A percentile compares a stretch with the other conserved stretches of the same genome.
Conservation (phyloP, 2,888 invertebrate species). For the Drosophila subsilvestris region DNA sequence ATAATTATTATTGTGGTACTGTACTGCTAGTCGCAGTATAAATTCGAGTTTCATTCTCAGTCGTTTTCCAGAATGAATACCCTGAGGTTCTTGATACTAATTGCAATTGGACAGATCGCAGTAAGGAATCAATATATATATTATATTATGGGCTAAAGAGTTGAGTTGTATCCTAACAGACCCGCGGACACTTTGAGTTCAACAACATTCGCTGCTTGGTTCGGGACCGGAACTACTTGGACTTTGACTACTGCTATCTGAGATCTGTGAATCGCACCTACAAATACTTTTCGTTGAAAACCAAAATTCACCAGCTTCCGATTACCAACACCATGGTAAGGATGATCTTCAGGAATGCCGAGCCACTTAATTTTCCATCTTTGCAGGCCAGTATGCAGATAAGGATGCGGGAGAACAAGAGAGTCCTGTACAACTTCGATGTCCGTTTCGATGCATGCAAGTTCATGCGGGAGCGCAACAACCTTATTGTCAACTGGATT, state of each 20-base stretch:
- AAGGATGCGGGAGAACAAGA: slow-evolving; percentile 35
- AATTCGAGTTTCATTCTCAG: background rate
- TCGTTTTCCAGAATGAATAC: slow-evolving; percentile 16
- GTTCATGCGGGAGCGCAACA: slow-evolving; percentile 41
- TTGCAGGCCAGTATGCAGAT: slow-evolving; percentile 27
- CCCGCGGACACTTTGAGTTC: slow-evolving; percentile 46
- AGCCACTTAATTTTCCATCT: background rate
- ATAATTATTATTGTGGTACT: background rate
- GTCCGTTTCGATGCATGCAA: slow-evolving; percentile 38
- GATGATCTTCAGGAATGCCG: background rate
- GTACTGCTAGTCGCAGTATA: background rate
- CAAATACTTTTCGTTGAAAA: slow-evolving; percentile 45
- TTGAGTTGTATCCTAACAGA: slow-evolving; percentile 21
- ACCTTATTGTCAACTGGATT: slow-evolving; percentile 31
- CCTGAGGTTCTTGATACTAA: slow-evolving; percentile 5
- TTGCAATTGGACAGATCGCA: slow-evolving; percentile 11
- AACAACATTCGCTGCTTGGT: slow-evolving; percentile 47
- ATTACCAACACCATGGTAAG: slow-evolving; percentile 36
- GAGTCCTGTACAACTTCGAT: slow-evolving; percentile 26
- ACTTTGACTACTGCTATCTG: slow-evolving; percentile 47
- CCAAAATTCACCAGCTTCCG: slow-evolving; percentile 14
- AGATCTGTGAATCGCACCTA: slow-evolving; percentile 59
- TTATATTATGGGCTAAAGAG: background rate
- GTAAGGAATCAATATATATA: slow-evolving; percentile 6
- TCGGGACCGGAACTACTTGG: slow-evolving; percentile 3